These are phyloP conservation scores for Scophthalmus maximus DNA, from an alignment of 2,113 vertebrate genomes.

Conservation along the genomic window DNA sequence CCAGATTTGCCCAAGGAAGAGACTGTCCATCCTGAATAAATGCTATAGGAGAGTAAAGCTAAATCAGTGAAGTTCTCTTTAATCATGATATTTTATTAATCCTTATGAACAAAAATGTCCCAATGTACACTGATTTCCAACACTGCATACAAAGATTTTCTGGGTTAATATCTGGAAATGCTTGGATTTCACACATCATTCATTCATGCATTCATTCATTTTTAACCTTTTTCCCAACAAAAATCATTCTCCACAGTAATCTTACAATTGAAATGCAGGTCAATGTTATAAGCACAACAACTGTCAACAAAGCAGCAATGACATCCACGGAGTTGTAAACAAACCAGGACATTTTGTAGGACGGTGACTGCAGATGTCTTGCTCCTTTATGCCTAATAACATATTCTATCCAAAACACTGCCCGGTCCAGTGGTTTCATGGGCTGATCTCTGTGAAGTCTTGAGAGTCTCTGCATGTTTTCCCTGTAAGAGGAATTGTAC, in stretches of 20 bases:
- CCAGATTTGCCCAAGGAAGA: too few relatives aligned
- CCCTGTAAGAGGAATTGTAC: slow-evolving; percentile 82
- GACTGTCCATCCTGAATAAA: too few relatives aligned
- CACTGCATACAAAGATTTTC: too few relatives aligned
- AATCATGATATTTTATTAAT: too few relatives aligned
- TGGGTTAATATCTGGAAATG: background rate
- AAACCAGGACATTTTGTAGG: slow-evolving; percentile 90
- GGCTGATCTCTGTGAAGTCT: slow-evolving; percentile 90
- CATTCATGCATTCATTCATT: slow-evolving; percentile 50
- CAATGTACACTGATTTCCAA: too few relatives aligned
- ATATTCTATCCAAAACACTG: slow-evolving; percentile 92
- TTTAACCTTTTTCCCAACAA: slow-evolving; percentile 65
- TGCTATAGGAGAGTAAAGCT: too few relatives aligned
- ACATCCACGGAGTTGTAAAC: slow-evolving; percentile 92
- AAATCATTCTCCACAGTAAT: slow-evolving; percentile 51
- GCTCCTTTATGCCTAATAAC: slow-evolving; percentile 92
- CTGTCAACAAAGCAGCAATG: slow-evolving; percentile 60
- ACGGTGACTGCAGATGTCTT: slow-evolving; percentile 84
- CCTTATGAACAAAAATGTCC: background rate
- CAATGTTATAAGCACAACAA: slow-evolving; percentile 37
- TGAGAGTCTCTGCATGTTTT: slow-evolving; percentile 89
- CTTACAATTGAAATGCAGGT: slow-evolving; percentile 45
- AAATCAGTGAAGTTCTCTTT: too few relatives aligned
- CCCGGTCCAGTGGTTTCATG: slow-evolving; percentile 88
- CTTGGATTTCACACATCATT: background rate